phyloP scores from a whole-genome alignment of 2,113 vertebrate species.

The Balaenoptera acutorostrata region DNA sequence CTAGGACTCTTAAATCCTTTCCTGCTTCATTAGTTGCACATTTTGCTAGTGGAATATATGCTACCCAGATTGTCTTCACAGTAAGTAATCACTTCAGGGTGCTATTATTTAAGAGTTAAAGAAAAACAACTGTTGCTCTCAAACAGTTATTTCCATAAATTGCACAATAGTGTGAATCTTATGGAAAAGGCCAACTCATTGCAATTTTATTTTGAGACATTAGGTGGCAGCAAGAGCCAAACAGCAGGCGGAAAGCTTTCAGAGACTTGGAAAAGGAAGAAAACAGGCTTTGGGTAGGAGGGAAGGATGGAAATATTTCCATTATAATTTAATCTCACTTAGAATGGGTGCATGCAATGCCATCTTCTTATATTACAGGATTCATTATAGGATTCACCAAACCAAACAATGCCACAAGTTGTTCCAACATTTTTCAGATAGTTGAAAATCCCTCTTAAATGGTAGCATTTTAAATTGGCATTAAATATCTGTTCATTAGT shows the following conservation, averaged over 20 bases:
- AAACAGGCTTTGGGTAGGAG: conserved; percentile 23
- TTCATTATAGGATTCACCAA: not conserved
- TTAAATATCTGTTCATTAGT: not conserved
- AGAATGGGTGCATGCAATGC: not conserved
- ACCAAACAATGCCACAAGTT: not conserved
- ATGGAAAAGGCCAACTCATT: not conserved
- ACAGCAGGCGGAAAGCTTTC: not conserved
- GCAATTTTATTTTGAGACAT: conserved; percentile 57
- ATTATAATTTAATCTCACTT: conserved; percentile 44
- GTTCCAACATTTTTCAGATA: not conserved
- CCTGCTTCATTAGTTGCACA: not conserved
- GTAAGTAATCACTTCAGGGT: not conserved
- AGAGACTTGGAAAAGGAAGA: conserved; percentile 16
- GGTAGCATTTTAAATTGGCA: not conserved
- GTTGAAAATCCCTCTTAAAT: not conserved
- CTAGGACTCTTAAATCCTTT: not conserved
- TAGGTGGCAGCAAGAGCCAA: conserved; percentile 78
- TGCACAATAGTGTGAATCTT: not conserved
- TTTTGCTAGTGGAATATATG: not conserved
- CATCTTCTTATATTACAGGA: not conserved
- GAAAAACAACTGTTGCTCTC: conserved; percentile 42
- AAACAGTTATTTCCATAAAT: conserved; percentile 5
- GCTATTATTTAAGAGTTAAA: not conserved
- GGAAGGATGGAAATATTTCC: conserved; percentile 26
- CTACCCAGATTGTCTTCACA: not conserved